A percentile compares a stretch with the other conserved stretches of the same genome.
These are phyloP conservation scores for Zophobas morio DNA, from an alignment of 1,140 invertebrate species.

Conservation along the genomic window DNA sequence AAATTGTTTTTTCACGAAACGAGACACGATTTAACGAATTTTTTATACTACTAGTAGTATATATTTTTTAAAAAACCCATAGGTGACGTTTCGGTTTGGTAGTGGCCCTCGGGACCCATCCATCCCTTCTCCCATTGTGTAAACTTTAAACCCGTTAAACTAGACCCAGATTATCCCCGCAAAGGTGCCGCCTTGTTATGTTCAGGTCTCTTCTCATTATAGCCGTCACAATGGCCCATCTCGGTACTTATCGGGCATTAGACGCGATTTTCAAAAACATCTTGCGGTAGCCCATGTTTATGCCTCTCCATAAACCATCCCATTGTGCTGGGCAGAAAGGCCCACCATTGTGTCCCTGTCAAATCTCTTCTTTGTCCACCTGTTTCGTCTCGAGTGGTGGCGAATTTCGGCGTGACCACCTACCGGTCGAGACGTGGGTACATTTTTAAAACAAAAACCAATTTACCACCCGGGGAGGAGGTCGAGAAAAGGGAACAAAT, in stretches of 20 bases:
- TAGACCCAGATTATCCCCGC: constrained; percentile 24
- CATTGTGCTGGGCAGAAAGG: constrained; percentile 24
- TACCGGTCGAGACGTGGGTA: neutral
- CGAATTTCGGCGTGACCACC: constrained; percentile 33
- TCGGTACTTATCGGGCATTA: constrained; percentile 37
- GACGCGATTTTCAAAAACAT: constrained; percentile 9
- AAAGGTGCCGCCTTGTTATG: constrained; percentile 29
- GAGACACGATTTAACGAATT: too few species aligned
- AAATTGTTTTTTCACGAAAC: too few species aligned
- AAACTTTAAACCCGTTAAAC: constrained; percentile 26
- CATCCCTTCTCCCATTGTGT: constrained; percentile 6
- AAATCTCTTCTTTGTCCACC: constrained; percentile 31
- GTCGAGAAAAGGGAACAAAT: neutral
- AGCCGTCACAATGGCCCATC: constrained; percentile 13
- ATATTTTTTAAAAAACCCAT: too few species aligned
- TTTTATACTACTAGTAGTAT: too few species aligned
- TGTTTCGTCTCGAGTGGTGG: constrained; percentile 24
- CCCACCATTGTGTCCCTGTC: constrained; percentile 35
- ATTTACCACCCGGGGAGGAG: constrained; percentile 7
- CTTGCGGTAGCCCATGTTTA: constrained; percentile 42
- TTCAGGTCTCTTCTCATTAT: constrained; percentile 28
- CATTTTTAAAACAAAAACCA: constrained; percentile 17
- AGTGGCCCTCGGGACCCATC: neutral
- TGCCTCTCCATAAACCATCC: constrained; percentile 23
- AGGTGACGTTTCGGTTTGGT: neutral